Base-by-base conservation (phyloP, 2,113 vertebrate genomes). In the Brachypteracias leptosomus region DNA sequence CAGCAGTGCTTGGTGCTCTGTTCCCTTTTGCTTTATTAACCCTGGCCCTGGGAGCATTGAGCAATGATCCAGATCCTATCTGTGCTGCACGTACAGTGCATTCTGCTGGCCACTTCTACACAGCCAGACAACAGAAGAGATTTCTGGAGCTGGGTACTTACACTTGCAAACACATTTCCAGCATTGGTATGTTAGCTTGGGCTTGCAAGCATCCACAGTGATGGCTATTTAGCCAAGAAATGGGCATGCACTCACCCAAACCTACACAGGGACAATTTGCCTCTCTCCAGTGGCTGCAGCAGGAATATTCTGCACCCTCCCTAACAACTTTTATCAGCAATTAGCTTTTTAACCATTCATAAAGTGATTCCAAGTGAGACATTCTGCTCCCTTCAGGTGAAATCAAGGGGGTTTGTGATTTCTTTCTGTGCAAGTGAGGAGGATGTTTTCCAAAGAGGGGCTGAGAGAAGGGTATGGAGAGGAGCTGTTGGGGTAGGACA, bases 11-110 rank as follows among this genome's bases (percentile, higher is more conserved):
- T 92, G 92, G 88, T 92, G 68, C 62, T 73, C 82, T 88, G 61
- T 91, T 95, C 65, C 87, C 90, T 96, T 97, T 96, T 75, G 65
- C 93, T 94, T 96, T 96, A 72, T 90, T 96, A 95, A 90, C 36
- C 52, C 83, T 76, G 83, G 84, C 68, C 91, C 88, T 88, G 57
- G 76, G 88, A 79, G 83, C 82, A 90, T 84, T 96, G 90, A 96
- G 88, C 89, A 97, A 96, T 76, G 62, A 46, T 86, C 40, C 57
- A 74, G 74, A 79, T 70, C 11, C 3, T 90, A n/a, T 85, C 81
- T 83, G 38, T 59, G 73, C 72, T 91, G 87, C 91, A 86, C n/a
- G 36, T 90, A 79, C 49, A 88, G 77, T 95, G 90, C 89, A 62
- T 93, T 94, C 76, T 92, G 81, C 58, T 91, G 91, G 91, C 85